Evolutionary conservation across 2,888 invertebrate genomes (phyloP).

Genomic region (Phlogophora meticulosa): DNA sequence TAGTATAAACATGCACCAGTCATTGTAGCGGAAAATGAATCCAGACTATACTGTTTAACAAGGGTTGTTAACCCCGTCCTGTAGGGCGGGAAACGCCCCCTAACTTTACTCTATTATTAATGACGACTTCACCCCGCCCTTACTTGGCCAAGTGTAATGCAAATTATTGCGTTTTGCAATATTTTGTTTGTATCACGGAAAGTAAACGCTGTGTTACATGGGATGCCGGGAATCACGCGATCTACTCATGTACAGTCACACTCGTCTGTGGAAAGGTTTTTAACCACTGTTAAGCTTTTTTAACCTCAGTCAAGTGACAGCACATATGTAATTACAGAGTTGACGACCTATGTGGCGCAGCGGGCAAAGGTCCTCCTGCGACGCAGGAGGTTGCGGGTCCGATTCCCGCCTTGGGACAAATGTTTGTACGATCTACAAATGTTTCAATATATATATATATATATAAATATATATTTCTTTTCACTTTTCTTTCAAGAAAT

Average conservation of each 20-base stretch:
- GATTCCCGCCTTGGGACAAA: too few relatives aligned
- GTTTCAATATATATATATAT: too few relatives aligned
- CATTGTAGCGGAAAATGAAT: slow-evolving; percentile 81
- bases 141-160: slow-evolving; percentile 84
- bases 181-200: slow-evolving; percentile 83
- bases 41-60: slow-evolving; percentile 82
- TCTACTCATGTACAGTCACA: slow-evolving; percentile 56
- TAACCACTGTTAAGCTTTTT: not conserved
- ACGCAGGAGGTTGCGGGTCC: too few relatives aligned
- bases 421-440: too few relatives aligned
- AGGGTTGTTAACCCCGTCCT: slow-evolving; percentile 87
- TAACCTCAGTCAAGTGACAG: too few relatives aligned
- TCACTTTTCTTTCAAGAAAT: too few relatives aligned
- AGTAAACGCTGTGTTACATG: slow-evolving; percentile 70
- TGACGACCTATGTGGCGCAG: too few relatives aligned
- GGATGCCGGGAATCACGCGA: slow-evolving; percentile 67
- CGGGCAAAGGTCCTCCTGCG: too few relatives aligned
- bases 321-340: not conserved
- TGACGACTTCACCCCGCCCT: slow-evolving; percentile 86
- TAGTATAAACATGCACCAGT: slow-evolving; percentile 81
- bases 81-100: slow-evolving; percentile 84
- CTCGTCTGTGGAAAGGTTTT: slow-evolving; percentile 34
- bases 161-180: slow-evolving; percentile 87
- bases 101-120: slow-evolving; percentile 89
- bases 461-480: too few relatives aligned